Conservation (phyloP, 1,140 invertebrate genomes). For the Lineus longissimus region DNA sequence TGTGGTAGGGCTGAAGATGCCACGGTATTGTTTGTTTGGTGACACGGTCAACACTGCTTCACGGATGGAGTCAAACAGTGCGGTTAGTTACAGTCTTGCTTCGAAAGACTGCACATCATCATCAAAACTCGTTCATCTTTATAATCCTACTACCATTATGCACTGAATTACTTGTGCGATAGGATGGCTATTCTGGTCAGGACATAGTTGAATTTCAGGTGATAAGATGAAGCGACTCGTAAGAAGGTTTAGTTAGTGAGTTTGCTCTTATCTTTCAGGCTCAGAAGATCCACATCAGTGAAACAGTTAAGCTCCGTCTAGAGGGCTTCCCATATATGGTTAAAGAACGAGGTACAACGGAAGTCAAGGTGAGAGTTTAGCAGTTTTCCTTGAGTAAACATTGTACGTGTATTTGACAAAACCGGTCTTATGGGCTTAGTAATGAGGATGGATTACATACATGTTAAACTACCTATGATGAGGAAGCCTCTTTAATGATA, state of each 20-base stretch:
- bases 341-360: conserved; percentile 63
- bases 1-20: conserved; percentile 51
- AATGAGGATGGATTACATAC: neutral
- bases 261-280: conserved; percentile 58
- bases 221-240: too few relatives aligned
- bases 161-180: neutral
- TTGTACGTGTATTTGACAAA: neutral
- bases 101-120: neutral
- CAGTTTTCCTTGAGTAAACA: neutral
- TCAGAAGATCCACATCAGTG: conserved; percentile 92
- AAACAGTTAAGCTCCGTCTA: conserved; percentile 76
- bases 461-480: conserved; percentile 62
- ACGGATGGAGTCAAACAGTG: conserved; percentile 48
- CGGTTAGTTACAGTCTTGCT: conserved; percentile 21
- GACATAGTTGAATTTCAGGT: neutral
- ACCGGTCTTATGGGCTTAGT: neutral
- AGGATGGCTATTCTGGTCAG: neutral
- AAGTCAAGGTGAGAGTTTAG: conserved; percentile 58
- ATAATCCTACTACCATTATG: neutral
- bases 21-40: conserved; percentile 49
- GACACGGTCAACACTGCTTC: conserved; percentile 51
- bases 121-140: neutral
- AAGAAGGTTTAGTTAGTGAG: too few relatives aligned
- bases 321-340: conserved; percentile 69
- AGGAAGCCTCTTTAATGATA: neutral